Evolutionary conservation across 2,888 invertebrate genomes (phyloP), one percentile per base, ranked within the genome.

Genomic region (Rhamnusium bicolor): DNA sequence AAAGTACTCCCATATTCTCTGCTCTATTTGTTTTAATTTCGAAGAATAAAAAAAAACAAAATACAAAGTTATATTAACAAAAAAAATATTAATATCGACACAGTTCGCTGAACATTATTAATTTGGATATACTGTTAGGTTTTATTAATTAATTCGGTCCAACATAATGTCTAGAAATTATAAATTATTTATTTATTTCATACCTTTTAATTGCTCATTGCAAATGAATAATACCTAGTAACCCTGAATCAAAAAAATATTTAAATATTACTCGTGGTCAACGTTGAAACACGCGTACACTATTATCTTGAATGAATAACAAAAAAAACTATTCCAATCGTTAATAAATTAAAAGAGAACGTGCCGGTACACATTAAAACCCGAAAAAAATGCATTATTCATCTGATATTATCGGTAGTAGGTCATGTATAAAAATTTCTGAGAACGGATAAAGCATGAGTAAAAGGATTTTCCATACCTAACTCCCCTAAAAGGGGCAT

Each of bases 381-480:
- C 40, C 62, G 40, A 69, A 54, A 65, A 54, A 24, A 49, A 70
- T 67, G 66, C 62, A 71, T 71, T 71, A 71, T 71, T 73, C 70
- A 71, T 71, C 21, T 24, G 40, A 54, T 62, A 18, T 14, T 53
- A 67, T 67, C 72, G 63, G 66, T 47, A 74, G 54, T 71, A 61
- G 69, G 63, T 74, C 71, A 63, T 71, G 71, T 62, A 68, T 18
- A 8, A 62, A 67, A 56, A 61, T 74, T 71, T 60, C 68, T 63
- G 58, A 60, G 71, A 74, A 62, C 21, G 40, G 16, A 47, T 63
- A 53, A 6, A 10, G 49, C 19, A 47, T 69, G 66, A 71, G 65
- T 63, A 69, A 71, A 69, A 53, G 71, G 68, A 54, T 68, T 74
- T 74, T 71, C 69, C 71, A 54, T 69, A 65, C 49, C 60, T 14